A percentile compares a stretch with the other conserved stretches of the same genome.
Evolutionary conservation across 2,888 invertebrate genomes (phyloP).

Genomic region (Drosophila koepferae): DNA sequence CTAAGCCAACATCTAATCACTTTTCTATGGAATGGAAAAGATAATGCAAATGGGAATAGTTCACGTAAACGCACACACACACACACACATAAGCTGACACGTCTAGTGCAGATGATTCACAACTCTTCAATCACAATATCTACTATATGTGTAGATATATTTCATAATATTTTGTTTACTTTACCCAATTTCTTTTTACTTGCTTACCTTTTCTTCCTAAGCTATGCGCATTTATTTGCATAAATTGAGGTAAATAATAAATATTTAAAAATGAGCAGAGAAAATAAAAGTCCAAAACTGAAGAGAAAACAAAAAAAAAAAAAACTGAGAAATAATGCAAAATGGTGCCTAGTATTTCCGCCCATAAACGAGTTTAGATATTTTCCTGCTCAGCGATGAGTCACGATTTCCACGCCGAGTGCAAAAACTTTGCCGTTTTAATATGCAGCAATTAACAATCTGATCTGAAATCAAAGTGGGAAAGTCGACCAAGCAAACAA

Average conservation of each 20-base stretch:
- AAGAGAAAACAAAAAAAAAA: not conserved
- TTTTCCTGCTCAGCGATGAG: slow-evolving; percentile 43
- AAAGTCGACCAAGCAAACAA: slow-evolving; percentile 58
- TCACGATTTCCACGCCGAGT: slow-evolving; percentile 33
- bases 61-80: not conserved
- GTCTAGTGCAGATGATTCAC: slow-evolving; percentile 40
- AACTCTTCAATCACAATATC: slow-evolving; percentile 12
- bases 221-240: slow-evolving; percentile 52
- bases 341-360: slow-evolving; percentile 48
- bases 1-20: slow-evolving; percentile 47
- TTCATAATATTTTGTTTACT: slow-evolving; percentile 34
- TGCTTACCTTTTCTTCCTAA: slow-evolving; percentile 22
- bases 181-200: slow-evolving; percentile 11
- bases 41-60: slow-evolving; percentile 39
- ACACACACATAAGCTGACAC: not conserved
- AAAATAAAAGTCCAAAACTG: slow-evolving; percentile 6
- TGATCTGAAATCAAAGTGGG: slow-evolving; percentile 30
- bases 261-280: slow-evolving; percentile 6
- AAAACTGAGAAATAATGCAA: slow-evolving; percentile 9
- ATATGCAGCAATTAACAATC: slow-evolving; percentile 32
- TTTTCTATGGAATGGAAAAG: slow-evolving; percentile 39
- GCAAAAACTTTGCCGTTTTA: slow-evolving; percentile 30
- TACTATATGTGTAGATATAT: not conserved
- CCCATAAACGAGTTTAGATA: slow-evolving; percentile 23
- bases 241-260: slow-evolving; percentile 18